Percentiles rank a stretch among this genome's conserved stretches.
Conservation (phyloP, 1,140 invertebrate species). For the Drosophila equinoxialis region DNA sequence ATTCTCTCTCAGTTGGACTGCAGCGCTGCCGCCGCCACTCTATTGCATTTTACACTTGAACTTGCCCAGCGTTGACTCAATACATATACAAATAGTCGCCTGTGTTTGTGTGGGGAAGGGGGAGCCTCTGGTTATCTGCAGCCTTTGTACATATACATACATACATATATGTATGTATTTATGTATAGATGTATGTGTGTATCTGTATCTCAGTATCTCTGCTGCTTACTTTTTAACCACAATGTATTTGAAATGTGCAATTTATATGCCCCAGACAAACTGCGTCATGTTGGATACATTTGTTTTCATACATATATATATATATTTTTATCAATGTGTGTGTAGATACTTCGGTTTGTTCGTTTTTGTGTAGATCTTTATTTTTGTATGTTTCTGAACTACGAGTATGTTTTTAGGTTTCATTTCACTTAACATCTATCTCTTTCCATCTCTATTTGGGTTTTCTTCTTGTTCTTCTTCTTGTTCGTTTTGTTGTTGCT, state of each 20-base stretch:
- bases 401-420: constrained; percentile 7
- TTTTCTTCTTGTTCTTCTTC: neutral
- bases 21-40: constrained; percentile 39
- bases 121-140: constrained; percentile 57
- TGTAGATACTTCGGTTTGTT: constrained; percentile 2
- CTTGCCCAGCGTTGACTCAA: constrained; percentile 71
- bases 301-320: neutral
- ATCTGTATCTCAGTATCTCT: constrained; percentile 40
- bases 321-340: neutral
- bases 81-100: constrained; percentile 22
- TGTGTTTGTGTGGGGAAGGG: neutral
- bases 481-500: neutral
- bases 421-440: constrained; percentile 4
- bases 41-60: constrained; percentile 81
- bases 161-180: constrained; percentile 43
- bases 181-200: neutral
- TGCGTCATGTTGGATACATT: constrained; percentile 25
- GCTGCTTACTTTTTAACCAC: constrained; percentile 75
- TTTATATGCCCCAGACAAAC: constrained; percentile 58
- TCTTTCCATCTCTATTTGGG: neutral
- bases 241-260: constrained; percentile 81
- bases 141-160: constrained; percentile 36
- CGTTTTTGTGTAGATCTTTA: neutral
- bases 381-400: neutral
- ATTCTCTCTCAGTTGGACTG: constrained; percentile 36